phyloP scores from a whole-genome alignment of 2,113 vertebrate species.

The Hippocampus abdominalis region DNA sequence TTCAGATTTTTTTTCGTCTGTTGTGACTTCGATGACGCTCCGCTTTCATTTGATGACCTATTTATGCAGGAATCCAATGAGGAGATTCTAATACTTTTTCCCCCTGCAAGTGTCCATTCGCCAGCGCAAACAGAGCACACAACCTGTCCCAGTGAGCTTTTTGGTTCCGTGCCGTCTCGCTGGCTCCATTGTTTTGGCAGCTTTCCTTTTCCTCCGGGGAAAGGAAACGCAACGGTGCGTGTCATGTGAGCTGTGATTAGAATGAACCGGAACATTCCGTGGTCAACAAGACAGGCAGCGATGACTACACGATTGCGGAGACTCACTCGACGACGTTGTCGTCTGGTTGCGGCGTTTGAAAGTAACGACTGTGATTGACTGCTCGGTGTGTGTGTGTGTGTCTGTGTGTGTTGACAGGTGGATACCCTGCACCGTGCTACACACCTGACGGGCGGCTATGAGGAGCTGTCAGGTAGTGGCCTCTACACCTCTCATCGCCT shows the following conservation, averaged over 20 bases:
- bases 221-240: not conserved
- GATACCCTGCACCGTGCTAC: conserved; percentile 82
- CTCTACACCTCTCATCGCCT: conserved; percentile 74
- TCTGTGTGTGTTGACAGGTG: conserved; percentile 60
- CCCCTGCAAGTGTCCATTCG: not conserved
- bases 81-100: not conserved
- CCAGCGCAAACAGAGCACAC: not conserved
- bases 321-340: conserved; percentile 3
- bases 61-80: not conserved
- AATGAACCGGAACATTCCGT: conserved; percentile 9
- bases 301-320: conserved; percentile 40
- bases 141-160: conserved; percentile 12
- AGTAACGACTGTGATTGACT: conserved; percentile 4
- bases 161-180: conserved; percentile 2
- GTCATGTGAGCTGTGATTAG: conserved; percentile 13
- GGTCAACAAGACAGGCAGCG: not conserved
- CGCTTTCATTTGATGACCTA: not conserved
- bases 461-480: conserved; percentile 73
- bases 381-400: not conserved
- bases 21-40: not conserved
- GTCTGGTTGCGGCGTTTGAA: not conserved
- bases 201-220: not conserved
- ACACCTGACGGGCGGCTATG: conserved; percentile 82
- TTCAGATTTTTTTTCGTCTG: not conserved
- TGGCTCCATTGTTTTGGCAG: not conserved